These are phyloP conservation scores for Crotalus viridis DNA, from an alignment of 2,113 vertebrate genomes.

Conservation along the genomic window DNA sequence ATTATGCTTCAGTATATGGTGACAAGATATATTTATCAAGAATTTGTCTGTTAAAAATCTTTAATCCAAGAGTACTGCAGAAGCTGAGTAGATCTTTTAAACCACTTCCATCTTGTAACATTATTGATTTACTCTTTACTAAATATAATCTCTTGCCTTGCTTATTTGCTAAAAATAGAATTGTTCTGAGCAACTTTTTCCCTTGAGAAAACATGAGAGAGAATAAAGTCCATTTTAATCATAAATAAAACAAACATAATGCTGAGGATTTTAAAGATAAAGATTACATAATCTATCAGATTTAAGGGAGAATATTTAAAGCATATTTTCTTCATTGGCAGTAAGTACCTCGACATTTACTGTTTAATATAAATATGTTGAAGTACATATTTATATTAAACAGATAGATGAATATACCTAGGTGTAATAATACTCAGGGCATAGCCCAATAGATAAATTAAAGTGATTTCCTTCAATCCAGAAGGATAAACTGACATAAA, in stretches of 20 bases:
- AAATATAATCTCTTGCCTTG: constrained; percentile 27
- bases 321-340: constrained; percentile 11
- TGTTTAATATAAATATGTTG: background rate
- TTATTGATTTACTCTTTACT: constrained; percentile 24
- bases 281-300: constrained; percentile 39
- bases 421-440: background rate
- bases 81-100: background rate
- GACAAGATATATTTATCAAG: background rate
- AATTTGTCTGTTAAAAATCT: background rate
- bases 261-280: constrained; percentile 39
- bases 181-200: constrained; percentile 17
- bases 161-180: constrained; percentile 48
- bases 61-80: background rate
- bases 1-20: background rate
- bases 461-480: background rate
- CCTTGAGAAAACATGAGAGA: constrained; percentile 28
- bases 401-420: background rate
- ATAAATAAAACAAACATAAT: constrained; percentile 44
- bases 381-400: background rate
- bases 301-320: constrained; percentile 34
- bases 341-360: background rate
- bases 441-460: background rate
- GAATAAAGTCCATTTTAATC: constrained; percentile 26
- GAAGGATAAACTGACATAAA: background rate
- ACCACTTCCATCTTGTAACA: background rate